Conservation (phyloP, 2,113 vertebrate genomes). For the Erythrocercus mccallii region DNA sequence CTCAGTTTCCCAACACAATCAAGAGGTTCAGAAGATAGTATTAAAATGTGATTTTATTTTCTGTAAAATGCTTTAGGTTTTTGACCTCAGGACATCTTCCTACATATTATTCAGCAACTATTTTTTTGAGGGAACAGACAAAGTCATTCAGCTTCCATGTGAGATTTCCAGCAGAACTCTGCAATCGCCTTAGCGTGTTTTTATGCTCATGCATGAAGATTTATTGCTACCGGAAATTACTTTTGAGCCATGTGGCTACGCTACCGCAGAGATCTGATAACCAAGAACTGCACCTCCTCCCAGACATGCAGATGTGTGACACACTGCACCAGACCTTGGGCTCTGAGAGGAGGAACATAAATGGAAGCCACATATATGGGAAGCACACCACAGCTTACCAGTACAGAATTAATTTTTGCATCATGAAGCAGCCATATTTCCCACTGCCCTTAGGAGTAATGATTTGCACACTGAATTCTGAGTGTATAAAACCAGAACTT, state of each 20-base stretch:
- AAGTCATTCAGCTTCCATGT: background rate
- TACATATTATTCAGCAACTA: background rate
- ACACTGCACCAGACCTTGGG: background rate
- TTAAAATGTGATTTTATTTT: background rate
- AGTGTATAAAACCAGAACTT: background rate
- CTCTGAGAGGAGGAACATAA: background rate
- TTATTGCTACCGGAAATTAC: background rate
- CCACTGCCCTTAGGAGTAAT: background rate
- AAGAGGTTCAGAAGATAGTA: background rate
- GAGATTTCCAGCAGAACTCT: background rate
- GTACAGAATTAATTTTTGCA: background rate
- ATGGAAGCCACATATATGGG: background rate
- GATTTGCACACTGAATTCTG: background rate
- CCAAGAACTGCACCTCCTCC: background rate
- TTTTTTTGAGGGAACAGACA: background rate
- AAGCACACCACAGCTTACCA: background rate
- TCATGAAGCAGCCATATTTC: background rate
- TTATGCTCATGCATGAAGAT: background rate
- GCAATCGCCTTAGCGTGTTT: background rate
- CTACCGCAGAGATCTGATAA: background rate
- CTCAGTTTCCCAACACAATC: background rate
- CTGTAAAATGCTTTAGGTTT: background rate
- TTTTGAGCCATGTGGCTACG: background rate
- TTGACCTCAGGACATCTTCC: background rate
- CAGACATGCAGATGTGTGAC: fast-evolving